Base-by-base conservation (phyloP, 2,797 vertebrate species). In the Rhynchonycteris naso region DNA sequence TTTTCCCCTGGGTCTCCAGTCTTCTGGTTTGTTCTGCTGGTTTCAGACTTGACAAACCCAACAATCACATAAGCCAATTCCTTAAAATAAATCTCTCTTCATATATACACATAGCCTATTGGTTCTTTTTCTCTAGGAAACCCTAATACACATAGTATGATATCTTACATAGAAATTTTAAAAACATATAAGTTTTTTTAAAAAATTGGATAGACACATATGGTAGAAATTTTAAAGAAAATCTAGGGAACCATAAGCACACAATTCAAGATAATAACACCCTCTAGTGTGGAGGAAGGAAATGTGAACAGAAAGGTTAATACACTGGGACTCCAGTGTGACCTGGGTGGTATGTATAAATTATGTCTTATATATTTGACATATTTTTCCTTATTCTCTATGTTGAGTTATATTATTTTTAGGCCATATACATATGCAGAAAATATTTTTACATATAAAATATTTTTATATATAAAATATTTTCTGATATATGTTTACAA, bases 21-120 rank as follows among this genome's bases (percentile, higher is more conserved):
- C 4, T 19, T 52, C 54, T 58, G 52, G 2, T 15, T 26, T 47
- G 21, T 52, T 56, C 8, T 87, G 24, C 5, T 81, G 66, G 71
- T 79, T 91, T 84, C 38, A 84, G 10, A 80, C 10, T 65, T 84
- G n/a, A 7, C 13, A 33, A 35, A 7, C 28, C 2, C 47, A n/a
- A 74, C 6, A 75, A 35, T 4, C 30, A 22, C 5, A 43, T 19
- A 18, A 38, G 28, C 1, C 43, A 72, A 21, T 65, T 87, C 19
- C 59, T 90, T 84, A 54, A 91, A 88, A 54, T 58, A 93, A 91
- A 79, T 54, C 26, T 89, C 6, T 76, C 33, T 79, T 54, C 56
- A 89, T 66, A 35, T 35, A 65, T 35, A 19, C 15, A 72, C 26
- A 85, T 8, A 63, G 21, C 16, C 56, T 63, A 88, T 66, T 30